Base-by-base conservation (phyloP, 1,140 invertebrate genomes). In the Danaus plexippus region DNA sequence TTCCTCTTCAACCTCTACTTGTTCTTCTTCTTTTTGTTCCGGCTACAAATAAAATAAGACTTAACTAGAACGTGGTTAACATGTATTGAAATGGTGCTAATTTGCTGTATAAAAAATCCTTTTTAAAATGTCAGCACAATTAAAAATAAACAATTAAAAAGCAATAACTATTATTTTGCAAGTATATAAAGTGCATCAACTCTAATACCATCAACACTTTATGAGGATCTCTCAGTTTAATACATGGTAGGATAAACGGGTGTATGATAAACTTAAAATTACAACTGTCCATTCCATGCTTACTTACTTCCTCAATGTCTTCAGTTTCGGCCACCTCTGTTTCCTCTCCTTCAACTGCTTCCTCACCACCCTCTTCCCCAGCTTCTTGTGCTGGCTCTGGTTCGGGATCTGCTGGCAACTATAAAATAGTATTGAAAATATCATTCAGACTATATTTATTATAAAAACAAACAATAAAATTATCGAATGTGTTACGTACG, bases 321-420 rank as follows among this genome's bases (percentile, higher is more conserved):
- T 69, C 72, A 1, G 59, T 65, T 43, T 66, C 68, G 9, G 60
- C 59, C 11, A 58, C 61, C 52, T 73, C 73, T 5, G 48, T 57
- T 51, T 63, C 70, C 54, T 70, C 64, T 2, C 46, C 64, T 53
- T 2, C 5, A 7, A 32, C 22, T 61, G 58, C 13, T 43, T 41
- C 10, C 52, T 43, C 43, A 15, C 61, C 70, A 54, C 69, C 64
- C 1, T 44, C 64, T 53, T 60, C 63, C 11, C 52, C 58, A n/a
- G 11, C 61, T 52, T 68, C 70, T 15, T 60, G 66, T 7, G 9
- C 61, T 5, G 51, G 47, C 48, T 64, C 64, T 11, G 72, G 73
- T 52, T 81, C 78, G 0, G 75, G 79, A 5, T 78, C 75, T 5
- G 80, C 78, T 54, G 80, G 80, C 43, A 83, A 59, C 80, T 83